Conservation (phyloP, 2,888 invertebrate species). For the Catocala nupta region DNA sequence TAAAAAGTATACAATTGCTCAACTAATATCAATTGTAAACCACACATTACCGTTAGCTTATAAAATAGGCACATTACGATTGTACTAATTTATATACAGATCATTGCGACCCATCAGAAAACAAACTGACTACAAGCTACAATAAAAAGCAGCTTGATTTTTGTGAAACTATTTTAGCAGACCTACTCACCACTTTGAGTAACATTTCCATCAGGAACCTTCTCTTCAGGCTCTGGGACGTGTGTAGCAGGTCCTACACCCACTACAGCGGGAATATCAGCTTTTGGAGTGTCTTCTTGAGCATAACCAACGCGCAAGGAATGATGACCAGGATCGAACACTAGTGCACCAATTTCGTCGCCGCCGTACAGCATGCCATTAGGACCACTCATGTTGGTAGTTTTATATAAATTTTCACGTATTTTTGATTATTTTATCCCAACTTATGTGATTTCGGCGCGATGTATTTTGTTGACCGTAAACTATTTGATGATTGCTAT, state of each 20-base stretch:
- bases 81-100: too few species aligned
- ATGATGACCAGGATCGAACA: conserved; percentile 95
- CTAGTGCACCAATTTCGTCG: conserved; percentile 99
- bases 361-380: conserved; percentile 95
- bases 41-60: too few species aligned
- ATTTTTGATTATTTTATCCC: not conserved
- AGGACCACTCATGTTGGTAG: conserved; percentile 76
- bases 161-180: not conserved
- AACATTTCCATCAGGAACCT: conserved; percentile 91
- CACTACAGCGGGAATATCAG: conserved; percentile 97
- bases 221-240: conserved; percentile 92
- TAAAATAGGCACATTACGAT: too few species aligned
- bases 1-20: too few species aligned
- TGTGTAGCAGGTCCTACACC: conserved; percentile 93
- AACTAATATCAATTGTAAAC: too few species aligned
- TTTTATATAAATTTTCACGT: conserved; percentile 16
- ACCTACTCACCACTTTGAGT: conserved; percentile 83
- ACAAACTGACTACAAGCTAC: not conserved
- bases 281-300: conserved; percentile 99
- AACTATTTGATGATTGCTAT: conserved; percentile 7
- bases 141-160: not conserved
- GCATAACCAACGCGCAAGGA: conserved; percentile 97
- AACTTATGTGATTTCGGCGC: conserved; percentile 37
- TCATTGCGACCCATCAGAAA: too few species aligned
- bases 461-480: conserved; percentile 44